Base-by-base conservation (phyloP, 2,888 invertebrate genomes). In the Crepidodera aurea region DNA sequence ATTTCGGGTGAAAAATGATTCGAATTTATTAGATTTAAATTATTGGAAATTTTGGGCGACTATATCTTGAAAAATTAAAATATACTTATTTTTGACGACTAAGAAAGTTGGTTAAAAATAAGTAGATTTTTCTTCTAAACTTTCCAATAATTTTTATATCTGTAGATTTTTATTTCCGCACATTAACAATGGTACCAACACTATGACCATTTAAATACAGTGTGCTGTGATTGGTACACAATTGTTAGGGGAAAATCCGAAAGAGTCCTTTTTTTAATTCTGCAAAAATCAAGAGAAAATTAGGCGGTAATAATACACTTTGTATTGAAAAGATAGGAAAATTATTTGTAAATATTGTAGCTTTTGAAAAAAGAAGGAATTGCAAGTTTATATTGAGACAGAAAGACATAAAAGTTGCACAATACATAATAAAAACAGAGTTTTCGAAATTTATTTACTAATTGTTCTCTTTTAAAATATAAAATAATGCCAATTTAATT, bases 321-420 rank as follows among this genome's bases (percentile, higher is more conserved):
- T 44, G 13, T 44, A 44, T 16, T 2, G 22, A 44, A 44, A 48
- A 27, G 13, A 48, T 48, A 48, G 48, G 48, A 48, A 18, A 48
- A 48, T 27, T 44, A 16, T 48, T 15, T 48, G 48, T 48, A 48
- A 48, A 48, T 48, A 48, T 48, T 48, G 48, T 48, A 48, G 48
- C 48, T 25, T 27, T 46, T 48, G 15, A 15, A 27, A 27, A n/a
- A 15, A 19, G n/a, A 22, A 44, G 12, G 7, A 16, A 44, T 8
- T 27, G 15, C 8, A 13, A 10, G 12, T 48, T 7, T 29, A 27
- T 48, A 29, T 48, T 40, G 16, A 18, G 18, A 16, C 8, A 2
- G 16, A 18, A 40, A 40, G 10, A 18, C 6, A 8, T n/a, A 34
- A 37, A 15, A 7, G 37, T 37, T 2, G 32, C 32, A n/a, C 32